These are phyloP conservation scores for Darevskia nairensis DNA, from an alignment of 2,797 vertebrate genomes.

Conservation along the genomic window DNA sequence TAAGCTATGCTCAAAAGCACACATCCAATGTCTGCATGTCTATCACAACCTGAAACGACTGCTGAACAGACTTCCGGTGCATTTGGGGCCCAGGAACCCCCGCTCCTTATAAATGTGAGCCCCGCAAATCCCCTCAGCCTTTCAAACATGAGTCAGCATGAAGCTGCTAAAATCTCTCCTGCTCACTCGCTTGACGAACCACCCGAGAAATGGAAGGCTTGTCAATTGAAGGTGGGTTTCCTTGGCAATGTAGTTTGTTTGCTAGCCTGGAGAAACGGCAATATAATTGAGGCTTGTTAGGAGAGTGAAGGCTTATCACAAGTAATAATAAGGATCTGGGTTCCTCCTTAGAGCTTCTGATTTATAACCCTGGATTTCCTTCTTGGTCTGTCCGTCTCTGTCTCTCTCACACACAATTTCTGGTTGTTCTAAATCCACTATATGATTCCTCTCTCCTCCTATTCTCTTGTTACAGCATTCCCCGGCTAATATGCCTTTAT, in stretches of 20 bases:
- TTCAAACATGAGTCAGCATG: neutral
- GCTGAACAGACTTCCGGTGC: neutral
- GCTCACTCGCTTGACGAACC: neutral
- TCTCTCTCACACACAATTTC: neutral
- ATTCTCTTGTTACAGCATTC: neutral
- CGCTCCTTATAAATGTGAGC: neutral
- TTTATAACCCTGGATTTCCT: neutral
- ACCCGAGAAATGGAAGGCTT: neutral
- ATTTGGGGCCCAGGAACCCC: neutral
- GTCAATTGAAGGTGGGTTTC: neutral
- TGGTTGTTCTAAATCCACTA: neutral
- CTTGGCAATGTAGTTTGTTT: neutral
- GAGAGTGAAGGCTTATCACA: neutral
- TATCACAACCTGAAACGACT: neutral
- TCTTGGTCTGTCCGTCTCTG: neutral
- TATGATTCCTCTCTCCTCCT: too few relatives aligned
- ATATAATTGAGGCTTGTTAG: neutral
- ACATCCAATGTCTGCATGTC: neutral
- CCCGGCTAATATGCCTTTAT: neutral
- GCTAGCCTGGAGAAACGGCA: neutral
- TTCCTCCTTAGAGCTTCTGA: neutral
- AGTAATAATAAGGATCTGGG: neutral
- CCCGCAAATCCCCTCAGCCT: neutral
- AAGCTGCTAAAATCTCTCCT: neutral
- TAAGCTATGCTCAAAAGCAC: neutral